Evolutionary conservation across 2,113 vertebrate genomes (phyloP), one percentile per base, ranked within the genome.

Genomic region (Empidonax alnorum): DNA sequence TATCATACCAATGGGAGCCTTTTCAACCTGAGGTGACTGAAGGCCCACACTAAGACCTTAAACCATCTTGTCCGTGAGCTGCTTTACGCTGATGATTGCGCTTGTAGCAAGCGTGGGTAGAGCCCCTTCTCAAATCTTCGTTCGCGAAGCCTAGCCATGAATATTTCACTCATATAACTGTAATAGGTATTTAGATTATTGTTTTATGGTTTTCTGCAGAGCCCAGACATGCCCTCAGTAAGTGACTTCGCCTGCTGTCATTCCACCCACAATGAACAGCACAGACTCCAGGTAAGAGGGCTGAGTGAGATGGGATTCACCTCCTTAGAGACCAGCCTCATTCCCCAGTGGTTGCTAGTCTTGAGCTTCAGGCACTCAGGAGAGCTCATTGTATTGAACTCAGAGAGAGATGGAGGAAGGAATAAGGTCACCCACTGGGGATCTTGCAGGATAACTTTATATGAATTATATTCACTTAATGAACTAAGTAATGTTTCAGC

Each of bases 261-360:
- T 52, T 67, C 37, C 66, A 31, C 14, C 15, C 13, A 27, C 31
- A 39, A 4, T 1, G 35, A 52, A 12, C 6, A 47, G 61, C 16
- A 39, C 9, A 62, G 56, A 25, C 5, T 7, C 2, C 4, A 25
- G 41, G 49, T 8, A 52, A 27, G 12, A 0, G 7, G 37, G 39
- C 13, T 46, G 73, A 65, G 69, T 46, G 73, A 66, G 65, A 37
- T n/a, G 47, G 28, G n/a, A 39, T 3, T 5, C 22, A 5, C 0
- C 24, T 46, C 21, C 35, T 17, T 14, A 1, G 5, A 55, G 39
- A 66, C 2, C 7, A 56, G 33, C 25, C 30, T 31, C 33, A 2
- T 31, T 30, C 7, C 61, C 14, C 62, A 16, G 31, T 0, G 1
- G 12, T 0, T 59, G 31, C 47, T 1, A 13, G 12, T 14, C 83